Conservation (phyloP, 2,113 vertebrate species). For the Nibea albiflora region DNA sequence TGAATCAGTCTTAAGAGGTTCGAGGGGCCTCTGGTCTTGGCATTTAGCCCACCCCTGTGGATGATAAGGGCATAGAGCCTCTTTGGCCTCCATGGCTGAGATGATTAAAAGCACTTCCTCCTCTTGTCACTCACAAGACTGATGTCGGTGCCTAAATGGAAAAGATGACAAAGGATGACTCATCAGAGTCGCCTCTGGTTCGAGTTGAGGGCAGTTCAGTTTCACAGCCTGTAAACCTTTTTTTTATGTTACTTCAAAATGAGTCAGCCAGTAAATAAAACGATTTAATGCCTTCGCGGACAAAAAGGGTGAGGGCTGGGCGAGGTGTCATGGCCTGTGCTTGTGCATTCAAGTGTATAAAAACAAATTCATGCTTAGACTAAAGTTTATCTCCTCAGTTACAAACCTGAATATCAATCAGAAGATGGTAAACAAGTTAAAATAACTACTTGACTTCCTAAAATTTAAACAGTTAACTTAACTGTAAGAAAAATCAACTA, state of each 20-base stretch:
- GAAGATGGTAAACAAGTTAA: not conserved
- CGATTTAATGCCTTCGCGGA: not conserved
- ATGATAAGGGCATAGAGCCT: not conserved
- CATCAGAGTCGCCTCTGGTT: not conserved
- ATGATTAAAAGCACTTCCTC: not conserved
- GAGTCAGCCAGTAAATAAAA: not conserved
- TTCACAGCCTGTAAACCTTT: not conserved
- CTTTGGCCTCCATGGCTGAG: constrained; percentile 3
- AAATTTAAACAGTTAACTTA: too few species aligned
- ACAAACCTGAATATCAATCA: not conserved
- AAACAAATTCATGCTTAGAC: not conserved
- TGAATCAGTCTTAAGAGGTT: constrained; percentile 12
- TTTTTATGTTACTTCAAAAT: not conserved
- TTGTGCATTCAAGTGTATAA: constrained; percentile 12
- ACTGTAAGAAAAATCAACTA: too few species aligned
- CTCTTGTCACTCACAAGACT: not conserved
- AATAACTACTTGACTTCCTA: not conserved
- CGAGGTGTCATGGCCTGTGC: not conserved
- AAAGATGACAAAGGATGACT: constrained; percentile 11
- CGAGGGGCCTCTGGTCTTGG: not conserved
- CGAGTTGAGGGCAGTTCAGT: not conserved
- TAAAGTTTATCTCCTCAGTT: not conserved
- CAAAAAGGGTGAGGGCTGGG: not conserved
- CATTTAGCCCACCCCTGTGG: not conserved
- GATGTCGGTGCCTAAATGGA: not conserved